A percentile compares a stretch with the other conserved stretches of the same genome.
Evolutionary conservation across 2,113 vertebrate species (phyloP).

Genomic region (Ursus arctos): DNA sequence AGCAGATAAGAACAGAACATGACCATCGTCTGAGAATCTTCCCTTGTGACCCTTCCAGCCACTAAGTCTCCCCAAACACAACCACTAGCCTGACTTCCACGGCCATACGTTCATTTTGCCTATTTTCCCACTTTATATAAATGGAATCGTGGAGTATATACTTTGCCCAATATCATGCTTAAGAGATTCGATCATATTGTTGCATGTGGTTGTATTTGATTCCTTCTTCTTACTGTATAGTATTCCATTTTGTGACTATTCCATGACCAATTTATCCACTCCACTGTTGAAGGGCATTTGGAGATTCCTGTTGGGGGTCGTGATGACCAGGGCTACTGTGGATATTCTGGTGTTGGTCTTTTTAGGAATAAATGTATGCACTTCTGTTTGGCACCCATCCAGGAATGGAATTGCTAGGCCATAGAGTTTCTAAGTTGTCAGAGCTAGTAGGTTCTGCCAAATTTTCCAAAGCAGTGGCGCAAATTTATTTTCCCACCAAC

Average conservation of each 20-base stretch:
- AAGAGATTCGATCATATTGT: background rate
- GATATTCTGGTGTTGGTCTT: background rate
- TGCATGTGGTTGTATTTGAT: rapidly evolving
- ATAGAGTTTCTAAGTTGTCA: background rate
- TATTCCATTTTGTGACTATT: too few relatives aligned
- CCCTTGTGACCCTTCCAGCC: background rate
- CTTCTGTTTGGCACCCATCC: background rate
- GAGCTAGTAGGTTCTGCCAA: background rate
- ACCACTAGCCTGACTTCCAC: background rate
- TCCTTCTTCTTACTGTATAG: background rate
- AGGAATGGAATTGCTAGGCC: background rate
- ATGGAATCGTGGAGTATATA: background rate
- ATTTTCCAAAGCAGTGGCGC: background rate
- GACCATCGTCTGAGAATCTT: background rate
- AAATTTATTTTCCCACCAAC: background rate
- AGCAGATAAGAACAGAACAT: background rate
- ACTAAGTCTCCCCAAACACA: background rate
- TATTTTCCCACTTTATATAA: background rate
- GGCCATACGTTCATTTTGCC: background rate
- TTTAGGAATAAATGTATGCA: background rate
- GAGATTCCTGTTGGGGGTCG: rapidly evolving
- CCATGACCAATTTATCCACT: background rate
- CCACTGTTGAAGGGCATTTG: background rate
- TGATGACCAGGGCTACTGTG: rapidly evolving
- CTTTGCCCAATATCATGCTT: background rate